phyloP scores from a whole-genome alignment of 2,888 invertebrate genomes.

The Tenthredo amoena region DNA sequence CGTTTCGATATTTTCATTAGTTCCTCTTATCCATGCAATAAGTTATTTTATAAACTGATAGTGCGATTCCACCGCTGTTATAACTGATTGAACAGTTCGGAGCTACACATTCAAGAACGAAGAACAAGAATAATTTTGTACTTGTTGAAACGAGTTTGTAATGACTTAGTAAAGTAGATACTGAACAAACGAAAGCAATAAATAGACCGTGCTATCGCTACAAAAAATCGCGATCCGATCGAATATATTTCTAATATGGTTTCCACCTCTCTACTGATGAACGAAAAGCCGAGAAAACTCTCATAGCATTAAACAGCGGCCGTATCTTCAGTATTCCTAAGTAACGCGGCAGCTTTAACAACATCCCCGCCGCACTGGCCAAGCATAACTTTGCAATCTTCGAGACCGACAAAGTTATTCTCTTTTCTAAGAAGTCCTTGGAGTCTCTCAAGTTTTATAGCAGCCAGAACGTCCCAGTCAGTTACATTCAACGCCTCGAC shows the following conservation, averaged over 20 bases:
- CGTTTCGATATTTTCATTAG: background rate
- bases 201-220: conserved; percentile 17
- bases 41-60: background rate
- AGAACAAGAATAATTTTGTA: background rate
- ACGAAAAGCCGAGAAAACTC: background rate
- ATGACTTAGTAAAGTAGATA: conserved; percentile 33
- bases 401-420: conserved; percentile 73
- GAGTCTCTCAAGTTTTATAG: conserved; percentile 90
- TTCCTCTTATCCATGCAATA: background rate
- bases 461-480: conserved; percentile 93
- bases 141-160: conserved; percentile 7
- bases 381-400: conserved; percentile 75
- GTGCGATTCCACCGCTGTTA: background rate
- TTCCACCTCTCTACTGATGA: background rate
- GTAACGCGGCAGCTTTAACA: conserved; percentile 74
- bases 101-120: background rate
- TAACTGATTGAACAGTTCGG: background rate
- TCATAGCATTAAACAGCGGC: conserved; percentile 69
- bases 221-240: background rate
- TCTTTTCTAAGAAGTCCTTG: conserved; percentile 77
- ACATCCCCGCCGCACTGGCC: conserved; percentile 75
- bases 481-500: conserved; percentile 89
- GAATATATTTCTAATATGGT: background rate
- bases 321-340: conserved; percentile 73
- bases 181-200: conserved; percentile 23